Evolutionary conservation across 2,113 vertebrate species (phyloP).

Genomic region (Penelope pileata): DNA sequence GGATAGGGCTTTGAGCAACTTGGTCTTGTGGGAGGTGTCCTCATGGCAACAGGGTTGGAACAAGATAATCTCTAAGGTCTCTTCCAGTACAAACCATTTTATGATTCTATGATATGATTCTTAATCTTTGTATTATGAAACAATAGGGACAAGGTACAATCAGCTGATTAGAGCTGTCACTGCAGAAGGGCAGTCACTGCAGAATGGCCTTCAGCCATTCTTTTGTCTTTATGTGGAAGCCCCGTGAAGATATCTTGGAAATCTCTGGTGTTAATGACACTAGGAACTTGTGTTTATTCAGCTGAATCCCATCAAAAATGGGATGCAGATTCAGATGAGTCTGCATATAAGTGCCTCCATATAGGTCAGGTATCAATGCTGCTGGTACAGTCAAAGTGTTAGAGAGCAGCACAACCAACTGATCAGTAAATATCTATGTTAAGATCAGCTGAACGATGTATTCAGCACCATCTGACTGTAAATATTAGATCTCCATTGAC

Average conservation of each 20-base stretch:
- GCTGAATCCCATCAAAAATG: not conserved
- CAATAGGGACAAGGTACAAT: not conserved
- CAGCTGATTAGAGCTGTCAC: not conserved
- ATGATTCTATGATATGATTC: too few species aligned
- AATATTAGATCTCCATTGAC: not conserved
- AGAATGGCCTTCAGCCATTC: not conserved
- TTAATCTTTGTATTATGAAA: not conserved
- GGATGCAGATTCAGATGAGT: not conserved
- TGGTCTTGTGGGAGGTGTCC: too few species aligned
- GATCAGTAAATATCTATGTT: not conserved
- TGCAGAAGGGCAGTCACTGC: not conserved
- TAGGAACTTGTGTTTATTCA: not conserved
- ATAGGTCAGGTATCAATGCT: not conserved
- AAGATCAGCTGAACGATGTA: not conserved
- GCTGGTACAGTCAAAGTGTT: not conserved
- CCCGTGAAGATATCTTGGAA: not conserved
- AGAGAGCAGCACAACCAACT: not conserved
- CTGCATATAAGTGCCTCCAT: not conserved
- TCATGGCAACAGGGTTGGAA: too few species aligned
- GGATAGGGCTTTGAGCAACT: too few species aligned
- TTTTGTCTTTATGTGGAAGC: not conserved
- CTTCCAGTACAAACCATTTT: too few species aligned
- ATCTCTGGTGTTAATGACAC: not conserved
- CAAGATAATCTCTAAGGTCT: too few species aligned
- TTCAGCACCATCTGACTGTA: not conserved